Evolutionary conservation across 2,888 invertebrate genomes (phyloP).

Genomic region (Phaedon cochleariae): DNA sequence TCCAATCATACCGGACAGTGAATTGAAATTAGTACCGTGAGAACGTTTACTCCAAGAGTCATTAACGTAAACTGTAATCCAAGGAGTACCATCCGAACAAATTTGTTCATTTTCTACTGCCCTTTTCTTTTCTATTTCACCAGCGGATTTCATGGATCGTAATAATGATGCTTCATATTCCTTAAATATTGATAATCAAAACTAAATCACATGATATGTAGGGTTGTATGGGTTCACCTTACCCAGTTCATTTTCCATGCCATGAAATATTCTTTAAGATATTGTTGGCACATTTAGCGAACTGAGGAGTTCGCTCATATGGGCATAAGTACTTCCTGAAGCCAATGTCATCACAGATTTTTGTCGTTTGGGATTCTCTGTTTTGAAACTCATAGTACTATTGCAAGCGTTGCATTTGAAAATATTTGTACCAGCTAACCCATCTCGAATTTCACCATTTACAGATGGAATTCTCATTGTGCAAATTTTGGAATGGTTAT

Average conservation of each 20-base stretch:
- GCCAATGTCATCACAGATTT: conserved; percentile 29
- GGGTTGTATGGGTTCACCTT: conserved; percentile 13
- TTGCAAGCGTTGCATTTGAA: neutral
- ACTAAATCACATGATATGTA: no score
- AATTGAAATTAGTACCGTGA: conserved; percentile 39
- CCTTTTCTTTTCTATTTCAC: conserved; percentile 23
- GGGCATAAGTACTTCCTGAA: no score
- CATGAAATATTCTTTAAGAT: conserved; percentile 24
- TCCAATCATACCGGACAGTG: conserved; percentile 40
- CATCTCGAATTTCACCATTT: no score
- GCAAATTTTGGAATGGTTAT: no score
- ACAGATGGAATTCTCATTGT: no score
- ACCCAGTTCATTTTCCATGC: conserved; percentile 28
- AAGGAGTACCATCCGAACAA: conserved; percentile 34
- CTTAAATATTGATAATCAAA: conserved; percentile 8
- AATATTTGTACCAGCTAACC: no score
- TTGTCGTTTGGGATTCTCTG: neutral
- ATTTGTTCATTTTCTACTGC: conserved; percentile 27
- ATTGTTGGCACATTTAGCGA: conserved; percentile 36
- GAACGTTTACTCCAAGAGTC: conserved; percentile 44
- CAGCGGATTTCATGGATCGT: no score
- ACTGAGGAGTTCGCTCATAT: conserved; percentile 30
- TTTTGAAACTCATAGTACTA: neutral
- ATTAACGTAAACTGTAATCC: conserved; percentile 42
- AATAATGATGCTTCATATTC: conserved; percentile 16